phyloP scores from a whole-genome alignment of 1,140 invertebrate genomes.

The Drosophila trapezifrons region DNA sequence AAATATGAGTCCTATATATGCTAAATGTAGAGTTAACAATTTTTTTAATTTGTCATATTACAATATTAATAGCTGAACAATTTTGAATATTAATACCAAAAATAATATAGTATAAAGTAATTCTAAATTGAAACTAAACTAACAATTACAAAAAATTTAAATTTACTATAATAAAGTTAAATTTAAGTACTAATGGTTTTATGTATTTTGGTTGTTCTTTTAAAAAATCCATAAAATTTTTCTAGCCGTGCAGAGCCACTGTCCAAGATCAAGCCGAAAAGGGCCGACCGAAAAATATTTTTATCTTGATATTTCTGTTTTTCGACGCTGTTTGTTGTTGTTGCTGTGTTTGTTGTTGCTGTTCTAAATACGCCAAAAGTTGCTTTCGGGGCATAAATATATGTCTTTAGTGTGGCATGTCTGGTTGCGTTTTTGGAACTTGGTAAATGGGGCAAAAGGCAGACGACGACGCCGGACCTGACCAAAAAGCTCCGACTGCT shows the following conservation, averaged over 20 bases:
- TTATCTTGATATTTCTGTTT: slow-evolving; percentile 76
- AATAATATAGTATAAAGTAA: too few relatives aligned
- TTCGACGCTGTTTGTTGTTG: slow-evolving; percentile 31
- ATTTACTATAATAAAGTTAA: too few relatives aligned
- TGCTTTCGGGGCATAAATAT: slow-evolving; percentile 77
- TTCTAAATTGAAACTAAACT: too few relatives aligned
- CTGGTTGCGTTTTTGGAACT: slow-evolving; percentile 78
- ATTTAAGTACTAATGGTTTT: neutral
- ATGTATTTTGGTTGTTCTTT: too few relatives aligned
- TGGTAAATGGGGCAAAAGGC: slow-evolving; percentile 67
- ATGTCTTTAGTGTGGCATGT: slow-evolving; percentile 81
- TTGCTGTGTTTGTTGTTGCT: slow-evolving; percentile 56
- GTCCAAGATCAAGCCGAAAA: slow-evolving; percentile 63
- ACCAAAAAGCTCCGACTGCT: slow-evolving; percentile 17
- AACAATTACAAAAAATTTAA: too few relatives aligned
- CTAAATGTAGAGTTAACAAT: too few relatives aligned
- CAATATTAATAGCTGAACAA: too few relatives aligned
- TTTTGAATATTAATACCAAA: too few relatives aligned
- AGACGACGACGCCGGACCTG: slow-evolving; percentile 8
- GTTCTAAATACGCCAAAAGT: slow-evolving; percentile 80
- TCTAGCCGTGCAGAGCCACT: slow-evolving; percentile 41
- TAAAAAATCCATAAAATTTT: neutral
- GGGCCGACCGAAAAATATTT: slow-evolving; percentile 75
- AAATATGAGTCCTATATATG: neutral
- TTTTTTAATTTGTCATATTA: too few relatives aligned